phyloP scores from a whole-genome alignment of 2,888 invertebrate species.

The Cepaea hortensis region DNA sequence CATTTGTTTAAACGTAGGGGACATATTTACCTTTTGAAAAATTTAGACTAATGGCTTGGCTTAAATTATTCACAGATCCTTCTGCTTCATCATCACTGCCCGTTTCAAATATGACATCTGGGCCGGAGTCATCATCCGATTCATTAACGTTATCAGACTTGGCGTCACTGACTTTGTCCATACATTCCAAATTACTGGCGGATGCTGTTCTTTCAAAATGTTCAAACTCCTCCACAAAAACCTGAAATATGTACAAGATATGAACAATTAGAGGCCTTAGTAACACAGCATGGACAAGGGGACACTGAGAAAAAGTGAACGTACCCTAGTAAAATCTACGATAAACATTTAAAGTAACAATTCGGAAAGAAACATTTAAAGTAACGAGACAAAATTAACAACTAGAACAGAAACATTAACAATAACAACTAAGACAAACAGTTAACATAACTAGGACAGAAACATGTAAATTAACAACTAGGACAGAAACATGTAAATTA shows the following conservation, averaged over 20 bases:
- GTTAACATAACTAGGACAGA: no score
- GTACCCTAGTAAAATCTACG: no score
- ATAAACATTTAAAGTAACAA: no score
- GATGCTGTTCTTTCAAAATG: conserved; percentile 50
- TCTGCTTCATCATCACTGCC: conserved; percentile 53
- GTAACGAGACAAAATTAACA: no score
- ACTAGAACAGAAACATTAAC: no score
- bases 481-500: no score
- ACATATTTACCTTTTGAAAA: conserved; percentile 10
- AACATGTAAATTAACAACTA: no score
- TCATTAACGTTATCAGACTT: conserved; percentile 14
- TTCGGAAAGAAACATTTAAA: no score
- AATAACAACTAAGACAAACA: no score
- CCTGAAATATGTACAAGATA: conserved; percentile 49
- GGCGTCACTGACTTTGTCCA: conserved; percentile 31
- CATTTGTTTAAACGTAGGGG: not conserved
- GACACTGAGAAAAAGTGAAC: no score
- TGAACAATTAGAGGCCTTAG: not conserved
- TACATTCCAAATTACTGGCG: not conserved
- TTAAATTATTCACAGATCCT: not conserved
- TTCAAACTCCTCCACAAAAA: conserved; percentile 60
- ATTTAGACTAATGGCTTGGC: not conserved
- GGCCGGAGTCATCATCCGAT: conserved; percentile 54
- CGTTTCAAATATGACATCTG: conserved; percentile 64
- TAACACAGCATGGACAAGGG: no score